A percentile compares a stretch with the other conserved stretches of the same genome.
phyloP scores from a whole-genome alignment of 1,140 invertebrate genomes.

The Latrodectus geometricus region DNA sequence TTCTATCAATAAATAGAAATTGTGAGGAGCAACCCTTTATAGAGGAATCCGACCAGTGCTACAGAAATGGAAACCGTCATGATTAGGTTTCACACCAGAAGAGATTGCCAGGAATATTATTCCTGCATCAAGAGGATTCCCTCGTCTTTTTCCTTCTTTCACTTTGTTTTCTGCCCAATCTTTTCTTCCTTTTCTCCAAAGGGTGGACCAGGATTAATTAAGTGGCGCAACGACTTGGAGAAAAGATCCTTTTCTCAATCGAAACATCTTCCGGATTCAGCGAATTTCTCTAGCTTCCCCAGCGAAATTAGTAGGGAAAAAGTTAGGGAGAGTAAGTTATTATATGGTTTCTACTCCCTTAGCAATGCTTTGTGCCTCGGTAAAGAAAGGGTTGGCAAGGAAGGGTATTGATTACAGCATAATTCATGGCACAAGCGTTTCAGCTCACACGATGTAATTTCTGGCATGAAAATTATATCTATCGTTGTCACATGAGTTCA shows the following conservation, averaged over 20 bases:
- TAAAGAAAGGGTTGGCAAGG: too few relatives aligned
- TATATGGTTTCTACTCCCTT: too few relatives aligned
- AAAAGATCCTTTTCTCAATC: constrained; percentile 27
- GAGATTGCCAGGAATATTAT: constrained; percentile 33
- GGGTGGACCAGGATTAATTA: constrained; percentile 37
- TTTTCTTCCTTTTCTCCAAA: not conserved
- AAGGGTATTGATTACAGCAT: too few relatives aligned
- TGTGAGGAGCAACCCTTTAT: too few relatives aligned
- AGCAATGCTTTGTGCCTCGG: too few relatives aligned
- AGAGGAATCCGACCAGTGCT: not conserved
- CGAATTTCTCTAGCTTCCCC: not conserved
- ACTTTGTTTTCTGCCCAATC: not conserved
- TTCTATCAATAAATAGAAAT: too few relatives aligned
- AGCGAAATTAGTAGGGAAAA: not conserved
- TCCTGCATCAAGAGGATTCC: constrained; percentile 10
- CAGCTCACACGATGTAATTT: too few relatives aligned
- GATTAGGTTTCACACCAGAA: constrained; percentile 35
- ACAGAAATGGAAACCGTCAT: constrained; percentile 28
- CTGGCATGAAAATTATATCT: too few relatives aligned
- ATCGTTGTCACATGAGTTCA: too few relatives aligned
- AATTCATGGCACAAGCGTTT: too few relatives aligned
- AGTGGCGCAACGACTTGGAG: constrained; percentile 5
- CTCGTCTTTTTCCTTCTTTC: not conserved
- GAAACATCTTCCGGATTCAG: not conserved
- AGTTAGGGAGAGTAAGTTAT: not conserved